These are phyloP conservation scores for Molossus alvarezi DNA, from an alignment of 2,797 vertebrate genomes.

Conservation along the genomic window DNA sequence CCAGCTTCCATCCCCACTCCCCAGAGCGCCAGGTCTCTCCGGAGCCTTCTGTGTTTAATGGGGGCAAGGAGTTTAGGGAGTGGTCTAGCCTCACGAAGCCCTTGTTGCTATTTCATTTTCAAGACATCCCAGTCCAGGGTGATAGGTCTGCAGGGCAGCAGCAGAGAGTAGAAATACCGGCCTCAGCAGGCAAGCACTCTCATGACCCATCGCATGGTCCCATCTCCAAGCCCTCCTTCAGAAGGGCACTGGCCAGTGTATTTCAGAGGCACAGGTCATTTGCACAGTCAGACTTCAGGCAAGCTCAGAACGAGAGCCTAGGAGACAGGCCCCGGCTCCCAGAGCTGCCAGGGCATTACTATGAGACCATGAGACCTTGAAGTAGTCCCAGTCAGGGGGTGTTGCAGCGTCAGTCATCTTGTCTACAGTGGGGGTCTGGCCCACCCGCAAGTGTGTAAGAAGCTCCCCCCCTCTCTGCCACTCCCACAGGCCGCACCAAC, in stretches of 20 bases:
- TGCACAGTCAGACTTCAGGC: background rate
- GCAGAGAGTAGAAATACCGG: background rate
- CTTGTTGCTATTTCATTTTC: slow-evolving; percentile 1
- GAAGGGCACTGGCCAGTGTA: background rate
- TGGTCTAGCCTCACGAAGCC: background rate
- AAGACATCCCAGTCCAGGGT: background rate
- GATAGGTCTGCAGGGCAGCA: background rate
- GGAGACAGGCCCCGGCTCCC: background rate
- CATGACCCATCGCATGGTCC: background rate
- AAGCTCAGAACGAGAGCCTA: background rate
- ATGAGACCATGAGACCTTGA: background rate
- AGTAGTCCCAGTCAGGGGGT: background rate
- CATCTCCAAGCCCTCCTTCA: background rate
- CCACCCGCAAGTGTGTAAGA: background rate
- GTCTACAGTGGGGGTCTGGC: background rate
- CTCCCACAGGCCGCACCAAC: background rate
- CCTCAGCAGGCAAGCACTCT: background rate
- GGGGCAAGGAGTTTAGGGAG: background rate
- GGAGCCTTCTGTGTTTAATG: background rate
- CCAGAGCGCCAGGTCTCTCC: background rate
- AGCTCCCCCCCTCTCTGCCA: background rate
- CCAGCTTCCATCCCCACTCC: background rate
- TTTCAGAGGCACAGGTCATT: background rate
- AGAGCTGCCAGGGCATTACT: background rate
- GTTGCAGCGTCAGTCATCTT: background rate